A percentile compares a stretch with the other conserved stretches of the same genome.
phyloP scores from a whole-genome alignment of 2,113 vertebrate species.

The Glareola pratincola region DNA sequence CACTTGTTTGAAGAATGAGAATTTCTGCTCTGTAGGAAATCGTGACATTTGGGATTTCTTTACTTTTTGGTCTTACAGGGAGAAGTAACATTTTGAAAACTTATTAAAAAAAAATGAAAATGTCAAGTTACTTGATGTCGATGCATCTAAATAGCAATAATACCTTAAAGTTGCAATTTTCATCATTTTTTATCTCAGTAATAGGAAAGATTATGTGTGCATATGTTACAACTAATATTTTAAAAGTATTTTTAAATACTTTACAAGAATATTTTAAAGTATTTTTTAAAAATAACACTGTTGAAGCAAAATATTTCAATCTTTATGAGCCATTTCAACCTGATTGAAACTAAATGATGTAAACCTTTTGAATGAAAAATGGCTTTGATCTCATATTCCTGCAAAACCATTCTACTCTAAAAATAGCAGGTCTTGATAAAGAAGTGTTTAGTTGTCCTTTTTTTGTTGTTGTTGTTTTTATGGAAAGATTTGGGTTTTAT shows the following conservation, averaged over 20 bases:
- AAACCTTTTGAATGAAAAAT: neutral
- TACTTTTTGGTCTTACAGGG: neutral
- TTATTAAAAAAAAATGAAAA: neutral
- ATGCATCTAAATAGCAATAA: neutral
- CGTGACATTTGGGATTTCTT: neutral
- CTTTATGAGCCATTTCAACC: neutral
- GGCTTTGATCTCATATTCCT: neutral
- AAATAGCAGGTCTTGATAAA: neutral
- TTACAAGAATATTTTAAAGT: neutral
- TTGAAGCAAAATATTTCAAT: neutral
- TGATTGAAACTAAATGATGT: neutral
- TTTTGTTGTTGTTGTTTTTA: too few relatives aligned
- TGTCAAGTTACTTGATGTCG: neutral
- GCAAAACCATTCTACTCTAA: neutral
- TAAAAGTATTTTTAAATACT: neutral
- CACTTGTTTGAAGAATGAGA: neutral
- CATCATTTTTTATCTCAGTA: neutral
- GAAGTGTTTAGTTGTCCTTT: neutral
- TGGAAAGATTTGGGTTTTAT: neutral
- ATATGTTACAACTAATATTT: neutral
- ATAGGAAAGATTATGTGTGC: neutral
- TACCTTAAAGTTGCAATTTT: neutral
- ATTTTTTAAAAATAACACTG: neutral
- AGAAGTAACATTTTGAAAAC: neutral
- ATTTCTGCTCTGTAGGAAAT: neutral